phyloP scores from a whole-genome alignment of 1,140 invertebrate species.

The Papilio dardanus region DNA sequence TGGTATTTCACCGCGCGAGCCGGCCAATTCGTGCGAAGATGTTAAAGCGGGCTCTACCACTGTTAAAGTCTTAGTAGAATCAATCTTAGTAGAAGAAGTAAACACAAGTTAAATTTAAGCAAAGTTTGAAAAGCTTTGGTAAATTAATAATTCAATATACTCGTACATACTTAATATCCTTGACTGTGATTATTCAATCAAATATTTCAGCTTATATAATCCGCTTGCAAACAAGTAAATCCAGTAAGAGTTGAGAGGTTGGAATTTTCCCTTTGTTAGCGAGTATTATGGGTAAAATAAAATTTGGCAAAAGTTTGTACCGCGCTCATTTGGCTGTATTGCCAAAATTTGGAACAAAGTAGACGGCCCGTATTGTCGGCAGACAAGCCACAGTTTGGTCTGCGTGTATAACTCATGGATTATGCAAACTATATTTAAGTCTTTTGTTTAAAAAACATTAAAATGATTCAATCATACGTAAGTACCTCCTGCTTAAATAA shows the following conservation, averaged over 20 bases:
- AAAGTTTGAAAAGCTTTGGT: too few relatives aligned
- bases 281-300: conserved; percentile 7
- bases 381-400: conserved; percentile 5
- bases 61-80: too few relatives aligned
- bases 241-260: conserved; percentile 3
- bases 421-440: neutral
- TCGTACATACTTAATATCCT: too few relatives aligned
- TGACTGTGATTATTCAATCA: neutral
- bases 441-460: neutral
- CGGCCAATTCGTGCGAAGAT: too few relatives aligned
- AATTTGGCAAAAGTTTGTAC: conserved; percentile 23
- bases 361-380: conserved; percentile 8
- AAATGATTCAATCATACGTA: neutral
- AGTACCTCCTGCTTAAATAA: neutral
- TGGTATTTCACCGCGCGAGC: too few relatives aligned
- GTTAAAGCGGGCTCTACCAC: too few relatives aligned
- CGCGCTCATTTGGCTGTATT: conserved; percentile 24
- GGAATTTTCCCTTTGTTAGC: conserved; percentile 18
- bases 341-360: conserved; percentile 22
- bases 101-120: too few relatives aligned
- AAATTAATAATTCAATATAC: too few relatives aligned
- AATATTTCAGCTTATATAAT: neutral
- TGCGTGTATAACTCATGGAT: conserved; percentile 6
- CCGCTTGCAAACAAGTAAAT: conserved; percentile 16
- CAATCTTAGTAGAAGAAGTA: too few relatives aligned